Conservation (phyloP, 2,113 vertebrate species). For the Amazona vittata region DNA sequence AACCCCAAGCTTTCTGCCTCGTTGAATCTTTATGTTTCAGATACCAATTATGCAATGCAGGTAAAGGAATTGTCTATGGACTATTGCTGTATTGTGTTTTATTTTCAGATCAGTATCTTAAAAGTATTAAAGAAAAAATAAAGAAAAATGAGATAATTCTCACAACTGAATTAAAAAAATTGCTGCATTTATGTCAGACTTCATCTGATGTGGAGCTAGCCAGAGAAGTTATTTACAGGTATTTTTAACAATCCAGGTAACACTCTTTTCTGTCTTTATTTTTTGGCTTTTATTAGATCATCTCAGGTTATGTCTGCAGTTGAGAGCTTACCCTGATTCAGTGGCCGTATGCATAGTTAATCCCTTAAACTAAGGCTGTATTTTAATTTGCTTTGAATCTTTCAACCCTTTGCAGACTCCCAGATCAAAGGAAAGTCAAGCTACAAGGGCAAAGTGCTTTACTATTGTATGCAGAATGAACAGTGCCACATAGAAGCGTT, state of each 20-base stretch:
- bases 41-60: neutral
- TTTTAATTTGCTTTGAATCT: neutral
- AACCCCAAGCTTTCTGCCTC: neutral
- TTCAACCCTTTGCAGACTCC: neutral
- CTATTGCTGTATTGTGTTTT: neutral
- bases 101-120: conserved; percentile 83
- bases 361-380: neutral
- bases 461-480: neutral
- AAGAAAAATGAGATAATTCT: conserved; percentile 80
- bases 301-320: neutral
- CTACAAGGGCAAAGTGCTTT: neutral
- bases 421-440: neutral
- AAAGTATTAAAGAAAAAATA: conserved; percentile 81
- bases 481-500: neutral
- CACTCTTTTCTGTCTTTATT: neutral
- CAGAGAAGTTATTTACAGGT: conserved; percentile 87
- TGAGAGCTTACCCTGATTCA: neutral
- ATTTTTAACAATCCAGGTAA: conserved; percentile 14
- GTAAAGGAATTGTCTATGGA: neutral
- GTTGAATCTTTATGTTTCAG: neutral
- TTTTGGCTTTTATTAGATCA: neutral
- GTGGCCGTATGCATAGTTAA: neutral
- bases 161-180: conserved; percentile 81
- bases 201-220: conserved; percentile 81
- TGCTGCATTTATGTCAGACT: conserved; percentile 88